Percentiles rank a stretch among this genome's conserved stretches.
Conservation (phyloP, 2,113 vertebrate species). For the Maccullochella peelii region DNA sequence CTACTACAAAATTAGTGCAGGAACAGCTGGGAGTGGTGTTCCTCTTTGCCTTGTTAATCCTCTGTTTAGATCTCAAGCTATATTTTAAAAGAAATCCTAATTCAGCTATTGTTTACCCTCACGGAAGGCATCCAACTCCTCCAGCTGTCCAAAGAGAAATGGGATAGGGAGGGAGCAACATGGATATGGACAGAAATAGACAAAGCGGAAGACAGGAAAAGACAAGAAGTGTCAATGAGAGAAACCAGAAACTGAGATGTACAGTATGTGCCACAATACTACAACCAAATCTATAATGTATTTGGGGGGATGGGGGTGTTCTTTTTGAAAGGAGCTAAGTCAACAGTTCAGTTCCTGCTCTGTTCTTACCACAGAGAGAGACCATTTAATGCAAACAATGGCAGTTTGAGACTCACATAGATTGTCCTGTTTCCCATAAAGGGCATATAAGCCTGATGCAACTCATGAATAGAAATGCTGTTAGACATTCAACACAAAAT, state of each 20-base stretch:
- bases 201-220: neutral
- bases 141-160: slow-evolving; percentile 70
- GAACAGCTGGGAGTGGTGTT: slow-evolving; percentile 58
- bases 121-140: slow-evolving; percentile 59
- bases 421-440: neutral
- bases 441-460: neutral
- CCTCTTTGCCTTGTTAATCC: slow-evolving; percentile 55
- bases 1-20: slow-evolving; percentile 33
- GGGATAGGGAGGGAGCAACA: slow-evolving; percentile 25
- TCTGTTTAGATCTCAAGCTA: slow-evolving; percentile 66
- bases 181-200: slow-evolving; percentile 37
- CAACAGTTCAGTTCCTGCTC: slow-evolving; percentile 1
- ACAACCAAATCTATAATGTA: neutral
- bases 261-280: neutral
- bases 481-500: neutral
- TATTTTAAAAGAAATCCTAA: slow-evolving; percentile 71
- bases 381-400: neutral
- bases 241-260: slow-evolving; percentile 28
- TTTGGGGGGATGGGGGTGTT: neutral
- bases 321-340: neutral
- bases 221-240: slow-evolving; percentile 8
- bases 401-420: neutral
- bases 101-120: slow-evolving; percentile 68
- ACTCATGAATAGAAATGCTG: neutral
- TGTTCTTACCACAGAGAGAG: slow-evolving; percentile 10